Conservation (phyloP, 2,113 vertebrate species). For the Phocoena phocoena region DNA sequence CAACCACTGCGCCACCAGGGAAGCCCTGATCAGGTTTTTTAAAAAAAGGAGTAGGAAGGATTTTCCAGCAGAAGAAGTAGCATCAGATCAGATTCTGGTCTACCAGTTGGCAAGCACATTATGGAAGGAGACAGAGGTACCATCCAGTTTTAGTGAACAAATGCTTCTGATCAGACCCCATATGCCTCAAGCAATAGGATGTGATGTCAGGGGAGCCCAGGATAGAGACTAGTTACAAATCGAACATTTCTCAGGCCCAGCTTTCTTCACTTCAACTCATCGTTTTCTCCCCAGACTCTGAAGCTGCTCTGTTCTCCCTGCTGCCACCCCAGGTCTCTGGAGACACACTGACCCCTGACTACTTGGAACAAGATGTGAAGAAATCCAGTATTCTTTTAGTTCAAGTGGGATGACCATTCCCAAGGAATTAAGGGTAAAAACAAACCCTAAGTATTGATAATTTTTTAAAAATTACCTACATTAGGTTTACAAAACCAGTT, state of each 20-base stretch:
- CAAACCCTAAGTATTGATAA: background rate
- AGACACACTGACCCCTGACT: background rate
- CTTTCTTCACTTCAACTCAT: background rate
- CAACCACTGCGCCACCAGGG: too few species aligned
- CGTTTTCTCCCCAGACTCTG: background rate
- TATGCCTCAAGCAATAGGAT: background rate
- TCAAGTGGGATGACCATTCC: background rate
- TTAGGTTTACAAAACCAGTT: background rate
- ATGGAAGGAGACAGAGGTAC: background rate
- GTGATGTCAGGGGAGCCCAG: too few species aligned
- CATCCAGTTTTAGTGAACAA: background rate
- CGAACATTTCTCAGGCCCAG: background rate
- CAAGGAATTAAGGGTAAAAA: background rate
- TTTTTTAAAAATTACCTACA: background rate
- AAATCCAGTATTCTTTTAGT: background rate
- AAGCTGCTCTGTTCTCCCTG: background rate
- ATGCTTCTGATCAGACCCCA: background rate
- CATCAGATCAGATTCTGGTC: background rate
- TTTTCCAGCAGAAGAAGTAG: background rate
- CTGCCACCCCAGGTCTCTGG: background rate
- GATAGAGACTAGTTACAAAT: background rate
- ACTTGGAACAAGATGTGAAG: background rate
- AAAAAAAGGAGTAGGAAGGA: background rate
- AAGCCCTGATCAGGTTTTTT: accelerated
- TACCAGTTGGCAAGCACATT: background rate